Evolutionary conservation across 1,140 invertebrate species (phyloP).

Genomic region (Macrobrachium rosenbergii): DNA sequence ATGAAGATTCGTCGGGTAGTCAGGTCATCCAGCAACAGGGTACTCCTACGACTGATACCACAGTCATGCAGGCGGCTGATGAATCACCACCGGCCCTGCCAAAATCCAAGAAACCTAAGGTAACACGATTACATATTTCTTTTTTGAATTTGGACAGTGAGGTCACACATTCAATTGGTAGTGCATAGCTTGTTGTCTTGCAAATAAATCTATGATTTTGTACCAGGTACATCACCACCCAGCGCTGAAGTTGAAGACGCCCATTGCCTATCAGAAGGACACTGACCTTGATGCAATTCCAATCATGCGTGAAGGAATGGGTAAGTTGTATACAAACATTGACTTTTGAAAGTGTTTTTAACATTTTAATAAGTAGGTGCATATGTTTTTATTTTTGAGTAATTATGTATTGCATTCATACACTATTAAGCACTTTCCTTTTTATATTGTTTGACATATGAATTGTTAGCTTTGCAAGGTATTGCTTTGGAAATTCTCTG

Average conservation of each 20-base stretch:
- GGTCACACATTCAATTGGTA: background rate
- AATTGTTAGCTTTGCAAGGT: no score
- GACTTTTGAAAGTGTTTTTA: background rate
- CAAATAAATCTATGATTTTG: slow-evolving; percentile 68
- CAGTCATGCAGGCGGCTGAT: slow-evolving; percentile 38
- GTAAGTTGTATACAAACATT: no score
- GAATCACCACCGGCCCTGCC: slow-evolving; percentile 55
- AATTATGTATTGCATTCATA: no score
- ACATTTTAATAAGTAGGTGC: background rate
- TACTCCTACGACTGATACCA: slow-evolving; percentile 32
- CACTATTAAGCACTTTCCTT: no score
- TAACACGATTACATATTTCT: background rate
- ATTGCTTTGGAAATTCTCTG: no score
- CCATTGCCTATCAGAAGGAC: slow-evolving; percentile 84
- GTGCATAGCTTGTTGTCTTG: background rate
- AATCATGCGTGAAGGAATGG: slow-evolving; percentile 86
- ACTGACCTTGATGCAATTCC: slow-evolving; percentile 84
- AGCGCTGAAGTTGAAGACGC: slow-evolving; percentile 81
- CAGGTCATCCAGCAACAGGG: slow-evolving; percentile 58
- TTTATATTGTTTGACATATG: no score
- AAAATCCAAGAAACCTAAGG: slow-evolving; percentile 66
- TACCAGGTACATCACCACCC: slow-evolving; percentile 76
- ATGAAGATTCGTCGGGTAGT: slow-evolving; percentile 62
- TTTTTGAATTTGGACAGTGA: background rate
- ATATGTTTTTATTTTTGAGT: no score